Percentiles rank a stretch among this genome's conserved stretches.
Conservation (phyloP, 2,113 vertebrate genomes). For the Mustelus asterias region DNA sequence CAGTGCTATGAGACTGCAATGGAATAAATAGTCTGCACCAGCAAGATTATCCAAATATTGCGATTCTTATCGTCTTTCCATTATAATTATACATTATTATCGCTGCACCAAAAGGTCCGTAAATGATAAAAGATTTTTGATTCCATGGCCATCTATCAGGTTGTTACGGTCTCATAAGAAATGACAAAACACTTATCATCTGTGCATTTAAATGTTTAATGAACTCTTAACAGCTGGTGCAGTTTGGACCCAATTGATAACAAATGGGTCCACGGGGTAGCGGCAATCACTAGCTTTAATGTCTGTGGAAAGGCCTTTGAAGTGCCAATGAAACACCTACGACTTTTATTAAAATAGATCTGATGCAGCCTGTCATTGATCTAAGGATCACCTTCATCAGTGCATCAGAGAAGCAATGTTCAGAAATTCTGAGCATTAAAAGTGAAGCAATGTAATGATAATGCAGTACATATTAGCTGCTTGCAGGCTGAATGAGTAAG, state of each 20-base stretch:
- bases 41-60: slow-evolving; percentile 29
- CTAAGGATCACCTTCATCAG: slow-evolving; percentile 19
- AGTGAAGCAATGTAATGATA: not conserved
- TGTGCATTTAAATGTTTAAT: slow-evolving; percentile 38
- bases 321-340: slow-evolving; percentile 23
- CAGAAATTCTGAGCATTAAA: not conserved
- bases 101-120: slow-evolving; percentile 1
- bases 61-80: not conserved
- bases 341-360: slow-evolving; percentile 35
- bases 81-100: not conserved
- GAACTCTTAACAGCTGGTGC: slow-evolving; percentile 36
- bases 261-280: slow-evolving; percentile 20
- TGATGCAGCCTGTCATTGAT: not conserved
- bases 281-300: slow-evolving; percentile 8
- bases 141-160: slow-evolving; percentile 13
- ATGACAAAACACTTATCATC: slow-evolving; percentile 32
- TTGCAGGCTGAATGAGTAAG: not conserved
- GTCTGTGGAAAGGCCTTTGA: slow-evolving; percentile 18
- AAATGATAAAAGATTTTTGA: slow-evolving; percentile 29
- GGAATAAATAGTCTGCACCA: slow-evolving; percentile 26
- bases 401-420: not conserved
- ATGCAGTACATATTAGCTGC: not conserved
- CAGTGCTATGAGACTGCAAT: not conserved
- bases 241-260: slow-evolving; percentile 36
- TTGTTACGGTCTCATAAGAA: slow-evolving; percentile 27